Evolutionary conservation across 2,797 vertebrate species (phyloP), one percentile per base, ranked within the genome.

Genomic region (Fistularia commersonii): DNA sequence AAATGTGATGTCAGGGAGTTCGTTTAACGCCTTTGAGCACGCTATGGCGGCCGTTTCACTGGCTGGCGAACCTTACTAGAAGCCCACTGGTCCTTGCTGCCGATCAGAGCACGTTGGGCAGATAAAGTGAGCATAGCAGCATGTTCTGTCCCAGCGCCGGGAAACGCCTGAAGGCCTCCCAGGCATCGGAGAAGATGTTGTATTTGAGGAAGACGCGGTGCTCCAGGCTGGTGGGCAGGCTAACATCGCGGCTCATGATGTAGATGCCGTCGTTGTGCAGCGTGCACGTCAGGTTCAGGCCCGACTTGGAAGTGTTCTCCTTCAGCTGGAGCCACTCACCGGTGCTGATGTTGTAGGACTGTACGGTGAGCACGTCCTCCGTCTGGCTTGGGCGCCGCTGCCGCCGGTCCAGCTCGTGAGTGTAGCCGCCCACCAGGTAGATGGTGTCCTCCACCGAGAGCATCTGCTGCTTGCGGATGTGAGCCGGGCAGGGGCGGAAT

Each of bases 391-490:
- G 68, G 37, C 90, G 89, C 1, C 87, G 86, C 47, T 87, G 89
- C 10, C 84, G 81, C 42, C 81, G 70, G 47, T 90, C 92, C 35
- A 92, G 80, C 47, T 94, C 90, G 0, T 94, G 94, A 13, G 95
- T 94, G 83, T 94, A 98, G 1, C 97, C 97, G 0, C 97, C 97
- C 47, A 99, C 95, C 57, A 97, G 77, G 79, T 94, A 99, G 78
- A 99, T 94, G 53, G 93, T 95, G 74, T 98, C 95, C 66, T 97
- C 96, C 61, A 98, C 91, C 0, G 97, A 96, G 8, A 99, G 90
- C 97, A 99, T 99, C 88, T 98, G 96, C 82, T 99, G 95, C 88
- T 99, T 98, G 53, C 96, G 93, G 40, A 98, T 90, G 38, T 98
- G 96, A 8, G 90, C 84, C 0, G 91, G 74, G 4, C 95, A 98